phyloP scores from a whole-genome alignment of 2,797 vertebrate species.

The Hoplostethus atlanticus region DNA sequence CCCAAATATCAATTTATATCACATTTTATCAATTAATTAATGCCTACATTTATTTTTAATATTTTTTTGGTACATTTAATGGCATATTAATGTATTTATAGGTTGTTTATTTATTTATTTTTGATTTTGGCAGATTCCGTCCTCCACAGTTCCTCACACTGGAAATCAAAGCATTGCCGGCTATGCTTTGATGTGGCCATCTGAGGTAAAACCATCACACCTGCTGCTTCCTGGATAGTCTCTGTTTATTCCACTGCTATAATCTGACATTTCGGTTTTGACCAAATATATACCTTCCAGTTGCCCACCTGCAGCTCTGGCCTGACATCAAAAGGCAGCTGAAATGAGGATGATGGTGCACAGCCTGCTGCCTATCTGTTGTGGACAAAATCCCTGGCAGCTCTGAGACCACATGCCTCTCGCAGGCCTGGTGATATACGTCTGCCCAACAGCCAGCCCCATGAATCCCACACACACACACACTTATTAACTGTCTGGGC shows the following conservation, averaged over 20 bases:
- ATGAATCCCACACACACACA: slow-evolving; percentile 22
- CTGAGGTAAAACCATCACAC: slow-evolving; percentile 51
- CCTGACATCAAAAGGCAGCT: slow-evolving; percentile 51
- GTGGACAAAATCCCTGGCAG: slow-evolving; percentile 34
- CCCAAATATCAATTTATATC: too few species aligned
- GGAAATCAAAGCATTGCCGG: neutral
- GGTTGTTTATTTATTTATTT: too few species aligned
- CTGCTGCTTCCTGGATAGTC: slow-evolving; percentile 52
- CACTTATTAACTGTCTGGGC: slow-evolving; percentile 31
- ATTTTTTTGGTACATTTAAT: too few species aligned
- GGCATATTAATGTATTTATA: too few species aligned
- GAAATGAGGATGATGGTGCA: slow-evolving; percentile 39
- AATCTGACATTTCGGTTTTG: slow-evolving; percentile 53
- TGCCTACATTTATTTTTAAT: too few species aligned
- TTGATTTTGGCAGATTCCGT: too few species aligned
- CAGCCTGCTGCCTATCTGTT: slow-evolving; percentile 12
- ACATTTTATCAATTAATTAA: too few species aligned
- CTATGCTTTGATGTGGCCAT: slow-evolving; percentile 16
- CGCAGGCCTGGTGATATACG: slow-evolving; percentile 34
- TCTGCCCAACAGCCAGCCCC: slow-evolving; percentile 11
- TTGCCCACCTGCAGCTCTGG: slow-evolving; percentile 62
- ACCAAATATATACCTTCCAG: slow-evolving; percentile 46
- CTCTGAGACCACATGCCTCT: slow-evolving; percentile 25
- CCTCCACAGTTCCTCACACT: too few species aligned
- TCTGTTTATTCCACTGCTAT: slow-evolving; percentile 48